Conservation (phyloP, 2,113 vertebrate species). For the Bubalus kerabau region DNA sequence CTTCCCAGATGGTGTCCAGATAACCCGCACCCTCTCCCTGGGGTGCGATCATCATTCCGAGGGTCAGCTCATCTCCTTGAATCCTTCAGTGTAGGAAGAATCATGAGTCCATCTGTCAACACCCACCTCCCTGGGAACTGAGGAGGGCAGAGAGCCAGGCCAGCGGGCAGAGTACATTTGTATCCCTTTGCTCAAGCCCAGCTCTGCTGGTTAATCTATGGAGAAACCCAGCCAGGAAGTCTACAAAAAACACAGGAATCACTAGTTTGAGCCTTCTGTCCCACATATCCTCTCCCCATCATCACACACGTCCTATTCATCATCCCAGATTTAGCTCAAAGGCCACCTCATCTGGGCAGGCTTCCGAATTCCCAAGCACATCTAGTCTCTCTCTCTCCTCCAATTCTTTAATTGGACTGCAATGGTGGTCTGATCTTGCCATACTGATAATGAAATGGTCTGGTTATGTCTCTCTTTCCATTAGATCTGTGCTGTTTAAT, state of each 20-base stretch:
- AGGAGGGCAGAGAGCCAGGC: conserved; percentile 61
- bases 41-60: conserved; percentile 63
- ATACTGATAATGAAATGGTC: background rate
- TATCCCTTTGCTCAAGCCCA: conserved; percentile 32
- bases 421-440: background rate
- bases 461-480: background rate
- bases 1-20: conserved; percentile 74
- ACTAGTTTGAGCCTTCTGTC: background rate
- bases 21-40: conserved; percentile 68
- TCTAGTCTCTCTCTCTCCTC: background rate
- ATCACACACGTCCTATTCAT: background rate
- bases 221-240: conserved; percentile 8
- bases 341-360: background rate
- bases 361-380: conserved; percentile 16
- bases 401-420: background rate
- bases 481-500: background rate
- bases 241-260: conserved; percentile 14
- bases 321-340: background rate
- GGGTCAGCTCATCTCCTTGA: conserved; percentile 63
- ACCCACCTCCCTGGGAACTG: conserved; percentile 44
- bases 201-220: conserved; percentile 53
- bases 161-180: conserved; percentile 60
- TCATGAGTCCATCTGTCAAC: conserved; percentile 74
- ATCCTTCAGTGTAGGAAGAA: conserved; percentile 54
- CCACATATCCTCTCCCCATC: background rate